Percentiles rank a stretch among this genome's conserved stretches.
Conservation (phyloP, 2,888 invertebrate genomes). For the Drosophila rubida region DNA sequence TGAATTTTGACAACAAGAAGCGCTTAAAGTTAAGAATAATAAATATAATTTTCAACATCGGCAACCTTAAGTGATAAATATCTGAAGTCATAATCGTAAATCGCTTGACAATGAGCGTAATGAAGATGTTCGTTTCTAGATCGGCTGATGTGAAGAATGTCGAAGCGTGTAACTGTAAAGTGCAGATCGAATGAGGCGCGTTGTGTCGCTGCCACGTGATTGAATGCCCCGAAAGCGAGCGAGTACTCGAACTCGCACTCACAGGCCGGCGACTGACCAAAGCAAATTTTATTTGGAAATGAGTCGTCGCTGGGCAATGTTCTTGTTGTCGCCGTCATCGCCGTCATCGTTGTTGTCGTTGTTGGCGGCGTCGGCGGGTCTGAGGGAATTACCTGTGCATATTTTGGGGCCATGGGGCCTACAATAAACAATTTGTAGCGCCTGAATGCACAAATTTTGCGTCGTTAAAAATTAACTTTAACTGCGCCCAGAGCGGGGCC, state of each 20-base stretch:
- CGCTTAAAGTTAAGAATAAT: too few species aligned
- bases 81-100: too few species aligned
- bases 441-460: constrained; percentile 79
- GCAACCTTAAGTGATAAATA: too few species aligned
- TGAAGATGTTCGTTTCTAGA: too few species aligned
- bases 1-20: too few species aligned
- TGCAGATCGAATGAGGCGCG: constrained; percentile 27
- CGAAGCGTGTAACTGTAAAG: constrained; percentile 46
- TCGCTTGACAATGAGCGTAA: too few species aligned
- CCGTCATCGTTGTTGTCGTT: too few species aligned
- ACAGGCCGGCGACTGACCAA: constrained; percentile 58
- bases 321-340: not conserved
- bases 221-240: constrained; percentile 41
- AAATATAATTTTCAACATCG: too few species aligned
- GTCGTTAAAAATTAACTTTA: constrained; percentile 76
- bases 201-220: constrained; percentile 55
- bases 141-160: too few species aligned
- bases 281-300: constrained; percentile 70
- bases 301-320: constrained; percentile 36
- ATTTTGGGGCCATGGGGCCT: constrained; percentile 57
- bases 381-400: constrained; percentile 50
- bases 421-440: constrained; percentile 80
- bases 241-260: not conserved
- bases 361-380: constrained; percentile 27
- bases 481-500: constrained; percentile 58